Evolutionary conservation across 2,113 vertebrate genomes (phyloP).

Genomic region (Capreolus pygargus): DNA sequence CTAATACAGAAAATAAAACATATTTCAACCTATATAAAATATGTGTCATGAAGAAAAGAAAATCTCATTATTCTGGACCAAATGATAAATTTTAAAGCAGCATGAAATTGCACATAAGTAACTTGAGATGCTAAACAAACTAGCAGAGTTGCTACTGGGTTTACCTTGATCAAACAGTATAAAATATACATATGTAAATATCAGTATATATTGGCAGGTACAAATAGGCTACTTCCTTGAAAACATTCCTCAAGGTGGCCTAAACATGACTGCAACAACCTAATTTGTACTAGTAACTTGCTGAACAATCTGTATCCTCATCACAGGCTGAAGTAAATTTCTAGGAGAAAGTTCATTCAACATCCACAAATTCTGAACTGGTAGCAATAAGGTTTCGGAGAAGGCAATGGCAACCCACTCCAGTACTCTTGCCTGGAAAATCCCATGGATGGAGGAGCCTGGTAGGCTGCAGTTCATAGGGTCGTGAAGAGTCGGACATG

Average conservation of each 20-base stretch:
- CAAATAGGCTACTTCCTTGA: background rate
- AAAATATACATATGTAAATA: background rate
- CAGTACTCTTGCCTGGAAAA: no score
- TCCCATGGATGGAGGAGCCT: no score
- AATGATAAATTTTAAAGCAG: slow-evolving; percentile 21
- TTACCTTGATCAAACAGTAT: background rate
- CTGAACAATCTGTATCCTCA: slow-evolving; percentile 1
- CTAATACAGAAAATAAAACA: background rate
- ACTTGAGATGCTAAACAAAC: background rate
- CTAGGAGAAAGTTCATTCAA: background rate
- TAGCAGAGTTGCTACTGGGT: background rate
- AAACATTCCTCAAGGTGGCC: slow-evolving; percentile 16
- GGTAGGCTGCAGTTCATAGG: no score
- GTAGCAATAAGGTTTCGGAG: background rate
- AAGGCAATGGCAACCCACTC: no score
- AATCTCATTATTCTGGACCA: background rate
- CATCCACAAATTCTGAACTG: background rate
- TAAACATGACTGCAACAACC: slow-evolving; percentile 21
- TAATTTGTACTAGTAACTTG: slow-evolving; percentile 35
- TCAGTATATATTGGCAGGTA: background rate
- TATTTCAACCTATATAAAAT: background rate
- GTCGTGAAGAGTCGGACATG: no score
- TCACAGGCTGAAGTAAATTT: background rate
- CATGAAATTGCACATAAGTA: background rate
- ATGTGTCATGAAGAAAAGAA: background rate